Conservation (phyloP, 2,888 invertebrate species). For the Synanthedon andrenaeformis region DNA sequence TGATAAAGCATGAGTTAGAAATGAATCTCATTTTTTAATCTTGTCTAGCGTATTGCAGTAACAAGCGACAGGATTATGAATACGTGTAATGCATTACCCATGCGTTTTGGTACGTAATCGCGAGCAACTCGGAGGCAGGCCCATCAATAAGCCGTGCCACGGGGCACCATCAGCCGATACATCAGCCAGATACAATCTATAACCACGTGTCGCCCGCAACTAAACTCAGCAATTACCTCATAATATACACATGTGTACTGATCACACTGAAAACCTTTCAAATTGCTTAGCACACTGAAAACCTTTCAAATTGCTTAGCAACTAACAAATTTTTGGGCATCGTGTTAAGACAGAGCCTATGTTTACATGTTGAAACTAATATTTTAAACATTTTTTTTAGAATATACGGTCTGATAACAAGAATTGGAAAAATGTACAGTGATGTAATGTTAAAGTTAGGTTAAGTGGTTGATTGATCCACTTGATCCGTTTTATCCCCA, state of each 20-base stretch:
- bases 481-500: no score
- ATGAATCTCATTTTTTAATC: not conserved
- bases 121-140: conserved; percentile 24
- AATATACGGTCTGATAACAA: no score
- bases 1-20: no score
- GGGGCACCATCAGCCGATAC: conserved; percentile 39
- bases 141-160: conserved; percentile 36
- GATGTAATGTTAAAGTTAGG: no score
- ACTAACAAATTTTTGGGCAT: conserved; percentile 1
- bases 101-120: conserved; percentile 18
- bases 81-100: conserved; percentile 31
- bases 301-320: conserved; percentile 3
- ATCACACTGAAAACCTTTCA: conserved; percentile 1
- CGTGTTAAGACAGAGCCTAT: not conserved
- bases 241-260: conserved; percentile 16
- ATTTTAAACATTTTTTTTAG: no score
- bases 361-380: not conserved
- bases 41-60: conserved; percentile 9
- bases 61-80: conserved; percentile 38
- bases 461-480: no score
- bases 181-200: conserved; percentile 53
- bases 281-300: conserved; percentile 4
- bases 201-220: conserved; percentile 38
- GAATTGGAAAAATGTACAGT: no score
- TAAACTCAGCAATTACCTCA: conserved; percentile 39